Base-by-base conservation (phyloP, 2,113 vertebrate genomes). In the Albula glossodonta region DNA sequence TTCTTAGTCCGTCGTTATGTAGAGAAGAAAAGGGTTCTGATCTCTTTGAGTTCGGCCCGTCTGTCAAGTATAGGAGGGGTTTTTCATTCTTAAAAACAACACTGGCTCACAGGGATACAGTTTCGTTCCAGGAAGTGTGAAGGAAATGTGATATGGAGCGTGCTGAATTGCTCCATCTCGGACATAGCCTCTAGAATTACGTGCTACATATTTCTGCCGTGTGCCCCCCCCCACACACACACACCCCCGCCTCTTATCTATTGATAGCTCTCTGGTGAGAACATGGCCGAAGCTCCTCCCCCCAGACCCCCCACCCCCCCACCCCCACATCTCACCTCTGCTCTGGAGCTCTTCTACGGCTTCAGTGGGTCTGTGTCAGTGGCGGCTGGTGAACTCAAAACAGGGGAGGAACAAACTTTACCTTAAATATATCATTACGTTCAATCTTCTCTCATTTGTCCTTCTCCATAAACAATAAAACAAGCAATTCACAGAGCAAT, bases 41-140 rank as follows among this genome's bases (percentile, higher is more conserved):
- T 82, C 79, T 82, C 63, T 49, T 63, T 19, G 79, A 31, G 56
- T 88, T 87, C 70, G 77, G 83, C 25, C 0, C 52, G 31, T 49
- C 89, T 90, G 89, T 92, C 87, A 88, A 92, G 92, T 89, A 92
- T 92, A 87, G 88, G 88, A 49, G 19, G 87, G 88, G 85, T 91
- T 90, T 89, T 91, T 91, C 91, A 90, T 91, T 50, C 17, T 60
- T 13, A 91, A 92, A 91, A 92, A 89, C 83, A 0, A 84, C 90
- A 85, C 83, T n/a, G 52, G 78, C 82, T 56, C 78, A 0, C 52
- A 82, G 11, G 11, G 84, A 86, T 93, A 87, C 0, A 31, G 51
- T 93, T 90, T 91, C 91, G 31, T 90, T 89, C 91, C 88, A 86
- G 89, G 88, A 92, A 90, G 86, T 81, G 83, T 48, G 57, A 60